Evolutionary conservation across 2,888 invertebrate species (phyloP).

Genomic region (Drosophila ochracea): DNA sequence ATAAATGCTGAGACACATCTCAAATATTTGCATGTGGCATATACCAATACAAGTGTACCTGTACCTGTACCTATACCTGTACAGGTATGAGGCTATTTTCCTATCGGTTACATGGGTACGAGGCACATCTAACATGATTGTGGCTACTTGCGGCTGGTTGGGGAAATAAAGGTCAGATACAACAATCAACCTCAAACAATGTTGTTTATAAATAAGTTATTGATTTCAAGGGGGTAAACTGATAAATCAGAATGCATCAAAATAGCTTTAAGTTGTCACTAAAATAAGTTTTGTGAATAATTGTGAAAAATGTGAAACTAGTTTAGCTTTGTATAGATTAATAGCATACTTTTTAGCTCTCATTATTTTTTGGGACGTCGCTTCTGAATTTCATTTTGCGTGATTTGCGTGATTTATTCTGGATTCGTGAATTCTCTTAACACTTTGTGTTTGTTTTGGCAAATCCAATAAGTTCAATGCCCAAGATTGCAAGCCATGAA

Average conservation of each 20-base stretch:
- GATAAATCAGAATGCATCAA: background rate
- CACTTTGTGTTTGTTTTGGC: slow-evolving; percentile 7
- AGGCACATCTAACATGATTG: background rate
- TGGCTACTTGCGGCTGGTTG: background rate
- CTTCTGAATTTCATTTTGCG: background rate
- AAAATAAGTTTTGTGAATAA: background rate
- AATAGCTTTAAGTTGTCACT: background rate
- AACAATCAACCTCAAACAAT: background rate
- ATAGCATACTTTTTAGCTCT: slow-evolving; percentile 2
- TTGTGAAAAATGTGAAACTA: background rate
- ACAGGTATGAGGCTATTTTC: slow-evolving; percentile 38
- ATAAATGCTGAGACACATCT: slow-evolving; percentile 22
- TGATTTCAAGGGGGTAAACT: background rate
- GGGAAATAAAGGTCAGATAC: slow-evolving; percentile 22
- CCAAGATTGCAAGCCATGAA: slow-evolving; percentile 39
- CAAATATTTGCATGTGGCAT: slow-evolving; percentile 40
- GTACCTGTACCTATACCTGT: background rate
- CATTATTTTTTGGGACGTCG: background rate
- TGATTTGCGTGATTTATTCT: background rate
- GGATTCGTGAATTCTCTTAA: background rate
- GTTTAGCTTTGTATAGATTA: background rate
- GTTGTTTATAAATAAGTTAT: background rate
- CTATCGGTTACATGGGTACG: slow-evolving; percentile 30
- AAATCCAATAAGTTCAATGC: slow-evolving; percentile 50
- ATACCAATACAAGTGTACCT: background rate